Base-by-base conservation (phyloP, 2,888 invertebrate genomes). In the Drosophila quinaria region DNA sequence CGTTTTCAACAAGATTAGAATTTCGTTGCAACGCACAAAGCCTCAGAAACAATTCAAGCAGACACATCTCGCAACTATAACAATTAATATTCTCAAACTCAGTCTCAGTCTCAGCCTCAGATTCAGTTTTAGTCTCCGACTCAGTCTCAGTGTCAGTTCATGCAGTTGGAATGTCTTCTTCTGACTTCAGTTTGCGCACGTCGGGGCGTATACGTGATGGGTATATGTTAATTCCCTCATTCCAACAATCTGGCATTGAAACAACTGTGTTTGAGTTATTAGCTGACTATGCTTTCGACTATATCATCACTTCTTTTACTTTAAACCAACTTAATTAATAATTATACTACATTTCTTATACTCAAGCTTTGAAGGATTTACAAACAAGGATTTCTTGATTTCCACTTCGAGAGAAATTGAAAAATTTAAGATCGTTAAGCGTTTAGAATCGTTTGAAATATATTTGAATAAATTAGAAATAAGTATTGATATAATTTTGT, bases 1-100 rank as follows among this genome's bases (percentile, higher is more conserved):
- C 89, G 90, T 83, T 90, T 90, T 90, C 91, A 90, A 88, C 90
- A 90, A 79, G 87, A 90, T 87, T 90, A 80, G 82, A 81, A 88
- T 74, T 77, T 74, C 67, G 83, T 78, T 87, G 89, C 81, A 81
- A 85, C 81, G 86, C 87, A 76, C 82, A 78, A 76, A 80, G 88
- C 88, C 77, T 80, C 81, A 83, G 80, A 84, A 87, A 87, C 87
- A 87, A 87, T 86, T 84, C 81, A 84, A 82, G 84, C 88, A 87
- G 87, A 87, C 78, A 87, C 88, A 86, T 81, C 80, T 87, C 87
- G 89, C 84, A 87, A 87, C 87, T 88, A 84, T 86, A 88, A 88
- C 87, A 88, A 88, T 87, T 87, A 87, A 87, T 87, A 87, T 88
- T 81, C 88, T 83, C 55, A 10, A n/a, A 44, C 55, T 22, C 55